Conservation (phyloP, 2,113 vertebrate species). For the Corythornis madagascariensis region DNA sequence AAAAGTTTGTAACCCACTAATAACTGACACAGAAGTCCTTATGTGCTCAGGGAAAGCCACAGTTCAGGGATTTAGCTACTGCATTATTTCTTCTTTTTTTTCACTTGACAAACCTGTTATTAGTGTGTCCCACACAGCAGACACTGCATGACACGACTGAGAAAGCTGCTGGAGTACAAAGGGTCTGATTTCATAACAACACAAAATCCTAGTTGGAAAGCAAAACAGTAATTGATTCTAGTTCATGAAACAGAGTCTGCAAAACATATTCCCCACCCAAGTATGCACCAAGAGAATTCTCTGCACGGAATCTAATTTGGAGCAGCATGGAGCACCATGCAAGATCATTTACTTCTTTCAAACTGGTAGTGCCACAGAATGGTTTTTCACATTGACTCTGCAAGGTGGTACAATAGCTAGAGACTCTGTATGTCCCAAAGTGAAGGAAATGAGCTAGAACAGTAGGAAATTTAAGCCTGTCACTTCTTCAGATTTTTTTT, state of each 20-base stretch:
- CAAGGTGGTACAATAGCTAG: background rate
- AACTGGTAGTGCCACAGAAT: background rate
- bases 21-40: background rate
- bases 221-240: background rate
- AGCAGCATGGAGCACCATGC: background rate
- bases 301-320: background rate
- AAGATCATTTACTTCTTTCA: background rate
- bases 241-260: background rate
- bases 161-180: background rate
- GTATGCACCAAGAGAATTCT: background rate
- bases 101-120: background rate
- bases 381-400: background rate
- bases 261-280: background rate
- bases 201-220: background rate
- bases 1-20: background rate
- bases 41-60: background rate
- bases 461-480: background rate
- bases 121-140: background rate
- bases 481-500: background rate
- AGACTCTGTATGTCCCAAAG: background rate
- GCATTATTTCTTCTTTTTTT: background rate
- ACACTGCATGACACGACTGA: background rate
- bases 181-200: too few relatives aligned
- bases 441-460: background rate
- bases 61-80: background rate